phyloP scores from a whole-genome alignment of 53 echinoderm and acorn worm genomes.

The Stichopus horrens region DNA sequence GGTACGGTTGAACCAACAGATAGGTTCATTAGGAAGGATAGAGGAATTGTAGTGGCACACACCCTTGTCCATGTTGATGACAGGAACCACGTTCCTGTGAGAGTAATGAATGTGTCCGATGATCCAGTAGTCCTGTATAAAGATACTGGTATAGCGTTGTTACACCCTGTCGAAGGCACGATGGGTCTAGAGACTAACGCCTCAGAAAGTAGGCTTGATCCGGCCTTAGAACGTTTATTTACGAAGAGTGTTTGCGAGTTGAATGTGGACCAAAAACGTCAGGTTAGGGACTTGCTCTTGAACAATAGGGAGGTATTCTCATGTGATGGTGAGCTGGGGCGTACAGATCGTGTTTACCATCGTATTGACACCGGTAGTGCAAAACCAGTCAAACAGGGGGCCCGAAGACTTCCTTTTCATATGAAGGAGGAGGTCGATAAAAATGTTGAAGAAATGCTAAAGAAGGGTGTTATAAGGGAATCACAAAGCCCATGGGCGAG shows the following conservation, averaged over 20 bases:
- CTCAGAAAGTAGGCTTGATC: background rate
- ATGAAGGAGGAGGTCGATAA: conserved; percentile 42
- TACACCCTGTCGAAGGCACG: background rate
- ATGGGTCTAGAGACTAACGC: background rate
- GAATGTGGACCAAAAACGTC: background rate
- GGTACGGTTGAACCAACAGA: background rate
- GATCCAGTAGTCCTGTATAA: background rate
- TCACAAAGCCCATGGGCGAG: background rate
- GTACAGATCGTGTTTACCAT: conserved; percentile 12
- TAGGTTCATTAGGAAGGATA: background rate
- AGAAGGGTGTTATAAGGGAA: conserved; percentile 3
- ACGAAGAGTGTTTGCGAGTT: background rate
- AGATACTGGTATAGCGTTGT: background rate
- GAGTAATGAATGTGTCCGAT: background rate
- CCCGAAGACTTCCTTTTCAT: conserved; percentile 13
- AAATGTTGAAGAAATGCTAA: conserved; percentile 20
- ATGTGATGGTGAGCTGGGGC: background rate
- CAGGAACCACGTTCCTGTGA: background rate
- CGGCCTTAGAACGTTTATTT: background rate
- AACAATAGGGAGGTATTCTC: conserved; percentile 16
- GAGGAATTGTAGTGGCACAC: conserved; percentile 4
- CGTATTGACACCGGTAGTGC: conserved; percentile 23
- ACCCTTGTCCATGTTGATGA: background rate
- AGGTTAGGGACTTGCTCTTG: background rate
- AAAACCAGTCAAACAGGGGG: conserved; percentile 27